A percentile compares a stretch with the other conserved stretches of the same genome.
These are phyloP conservation scores for Ostrea denselamellosa DNA, from an alignment of 1,140 invertebrate species.

Conservation along the genomic window DNA sequence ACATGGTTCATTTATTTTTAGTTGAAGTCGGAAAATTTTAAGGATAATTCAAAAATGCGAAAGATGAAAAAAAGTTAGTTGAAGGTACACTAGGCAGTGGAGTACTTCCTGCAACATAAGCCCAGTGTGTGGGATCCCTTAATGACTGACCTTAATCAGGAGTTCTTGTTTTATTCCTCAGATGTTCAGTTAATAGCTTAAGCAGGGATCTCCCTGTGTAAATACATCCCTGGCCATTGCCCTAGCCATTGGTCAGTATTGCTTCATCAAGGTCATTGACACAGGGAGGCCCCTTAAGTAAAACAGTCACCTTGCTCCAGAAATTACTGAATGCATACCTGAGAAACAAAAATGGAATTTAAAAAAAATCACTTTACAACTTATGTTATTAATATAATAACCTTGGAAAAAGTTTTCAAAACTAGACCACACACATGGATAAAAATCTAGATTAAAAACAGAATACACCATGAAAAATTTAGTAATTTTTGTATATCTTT, in stretches of 20 bases:
- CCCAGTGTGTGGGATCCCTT: constrained; percentile 9
- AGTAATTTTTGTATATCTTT: too few relatives aligned
- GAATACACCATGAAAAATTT: too few relatives aligned
- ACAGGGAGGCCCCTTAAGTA: not conserved
- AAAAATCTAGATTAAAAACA: too few relatives aligned
- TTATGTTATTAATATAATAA: too few relatives aligned
- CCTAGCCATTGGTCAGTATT: constrained; percentile 9
- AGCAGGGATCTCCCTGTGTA: not conserved
- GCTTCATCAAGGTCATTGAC: constrained; percentile 16
- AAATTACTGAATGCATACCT: not conserved
- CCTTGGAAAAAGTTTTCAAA: too few relatives aligned
- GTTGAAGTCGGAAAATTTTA: too few relatives aligned
- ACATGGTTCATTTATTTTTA: too few relatives aligned
- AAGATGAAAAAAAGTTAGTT: not conserved
- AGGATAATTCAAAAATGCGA: not conserved
- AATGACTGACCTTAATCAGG: not conserved
- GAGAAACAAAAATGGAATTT: not conserved
- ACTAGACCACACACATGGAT: too few relatives aligned
- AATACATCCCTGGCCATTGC: constrained; percentile 12
- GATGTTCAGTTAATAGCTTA: constrained; percentile 3
- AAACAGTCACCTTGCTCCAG: not conserved
- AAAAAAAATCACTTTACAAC: too few relatives aligned
- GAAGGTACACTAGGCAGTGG: not conserved
- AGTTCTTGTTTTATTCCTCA: constrained; percentile 8
- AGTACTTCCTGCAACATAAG: not conserved